Evolutionary conservation across 2,797 vertebrate genomes (phyloP), one percentile per base, ranked within the genome.

Genomic region (Mionectes olivaceus): DNA sequence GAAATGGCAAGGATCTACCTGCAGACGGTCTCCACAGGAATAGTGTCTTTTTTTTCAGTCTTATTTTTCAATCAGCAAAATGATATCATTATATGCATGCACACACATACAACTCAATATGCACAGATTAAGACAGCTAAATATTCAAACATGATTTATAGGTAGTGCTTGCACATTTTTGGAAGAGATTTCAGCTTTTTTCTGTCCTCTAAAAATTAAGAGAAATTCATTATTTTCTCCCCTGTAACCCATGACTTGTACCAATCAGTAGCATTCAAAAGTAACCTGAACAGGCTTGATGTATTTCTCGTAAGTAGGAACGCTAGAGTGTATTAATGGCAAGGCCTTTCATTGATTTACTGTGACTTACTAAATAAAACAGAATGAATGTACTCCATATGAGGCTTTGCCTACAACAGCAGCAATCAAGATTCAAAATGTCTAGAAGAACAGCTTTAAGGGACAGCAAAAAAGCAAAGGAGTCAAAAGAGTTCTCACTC

Each of bases 341-440:
- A 4, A 93, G 28, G 18, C 9, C 9, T 73, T 77, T 73, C 74
- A 87, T 52, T 90, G 84, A 94, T 94, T 94, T 88, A 68, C 80
- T 93, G 57, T 59, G 90, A 28, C 67, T 93, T 86, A 44, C 44
- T 79, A 90, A 87, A 84, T 59, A 78, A 82, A 90, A 70, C 39
- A 90, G 70, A 75, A 93, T 23, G 3, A 90, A 81, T 46, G 33
- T 41, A 88, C 43, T 76, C 24, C 33, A 33, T 46, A 39, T 3
- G 5, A 87, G 46, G 28, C 25, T 89, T 82, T 60, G 30, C 27
- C 32, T 30, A 93, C 33, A 90, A 57, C n/a, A 79, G 12, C 41
- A 88, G 33, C 14, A 49, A 79, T 79, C 19, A 43, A 9, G 16
- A 75, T 83, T 82, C 47, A 84, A 59, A 82, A 82, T 19, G 19